Evolutionary conservation across 2,113 vertebrate species (phyloP).

Genomic region (Leucopsar rothschildi): DNA sequence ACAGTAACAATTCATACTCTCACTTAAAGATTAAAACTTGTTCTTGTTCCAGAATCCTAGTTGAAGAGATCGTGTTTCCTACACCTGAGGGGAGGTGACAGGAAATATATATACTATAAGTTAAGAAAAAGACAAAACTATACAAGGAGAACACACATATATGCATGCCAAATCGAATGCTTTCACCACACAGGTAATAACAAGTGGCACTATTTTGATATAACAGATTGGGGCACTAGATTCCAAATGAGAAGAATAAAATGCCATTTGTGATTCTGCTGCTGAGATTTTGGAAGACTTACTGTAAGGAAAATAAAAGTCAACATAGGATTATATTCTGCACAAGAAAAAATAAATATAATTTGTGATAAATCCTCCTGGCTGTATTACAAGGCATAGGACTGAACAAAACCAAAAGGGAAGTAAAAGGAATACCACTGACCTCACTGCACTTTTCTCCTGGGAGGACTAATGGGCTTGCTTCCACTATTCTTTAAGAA

Average conservation of each 20-base stretch:
- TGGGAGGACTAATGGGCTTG: conserved; percentile 13
- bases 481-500: conserved; percentile 48
- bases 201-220: neutral
- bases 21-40: neutral
- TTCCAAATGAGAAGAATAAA: neutral
- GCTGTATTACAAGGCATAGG: neutral
- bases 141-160: neutral
- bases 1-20: neutral
- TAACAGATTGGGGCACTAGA: neutral
- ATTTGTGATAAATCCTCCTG: neutral
- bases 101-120: neutral
- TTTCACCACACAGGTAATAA: neutral
- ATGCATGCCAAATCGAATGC: neutral
- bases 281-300: neutral
- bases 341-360: neutral
- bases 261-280: neutral
- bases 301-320: neutral
- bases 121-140: neutral
- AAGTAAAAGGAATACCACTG: neutral
- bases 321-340: neutral
- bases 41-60: neutral
- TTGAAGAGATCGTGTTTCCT: neutral
- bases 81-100: neutral
- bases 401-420: neutral
- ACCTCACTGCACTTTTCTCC: conserved; percentile 6